A percentile compares a stretch with the other conserved stretches of the same genome.
These are phyloP conservation scores for Aspidiotus destructor DNA, from an alignment of 2,888 invertebrate species.

Conservation along the genomic window DNA sequence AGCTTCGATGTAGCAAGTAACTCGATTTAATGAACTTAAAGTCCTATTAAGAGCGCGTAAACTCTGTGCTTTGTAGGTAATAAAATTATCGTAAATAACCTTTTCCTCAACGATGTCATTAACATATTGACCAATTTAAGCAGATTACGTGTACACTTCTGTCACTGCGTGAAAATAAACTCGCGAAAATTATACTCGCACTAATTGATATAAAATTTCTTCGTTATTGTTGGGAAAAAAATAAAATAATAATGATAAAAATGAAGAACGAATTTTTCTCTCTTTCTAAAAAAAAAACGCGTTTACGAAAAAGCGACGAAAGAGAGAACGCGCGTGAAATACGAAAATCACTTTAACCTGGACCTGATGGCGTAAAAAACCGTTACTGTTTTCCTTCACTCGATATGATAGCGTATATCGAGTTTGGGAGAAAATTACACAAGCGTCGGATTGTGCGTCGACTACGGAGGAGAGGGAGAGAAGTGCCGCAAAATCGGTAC, in stretches of 20 bases:
- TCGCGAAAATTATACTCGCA: too few species aligned
- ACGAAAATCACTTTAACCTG: neutral
- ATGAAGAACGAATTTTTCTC: neutral
- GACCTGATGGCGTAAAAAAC: neutral
- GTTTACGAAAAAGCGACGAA: too few species aligned
- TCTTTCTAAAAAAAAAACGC: too few species aligned
- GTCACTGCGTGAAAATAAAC: too few species aligned
- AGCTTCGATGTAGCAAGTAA: too few species aligned
- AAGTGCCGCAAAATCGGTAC: too few species aligned
- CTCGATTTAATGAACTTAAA: too few species aligned
- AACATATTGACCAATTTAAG: neutral
- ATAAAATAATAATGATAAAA: neutral
- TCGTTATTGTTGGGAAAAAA: neutral
- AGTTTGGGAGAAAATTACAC: constrained; percentile 1
- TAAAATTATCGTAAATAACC: neutral
- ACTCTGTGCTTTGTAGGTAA: neutral
- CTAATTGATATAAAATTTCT: too few species aligned
- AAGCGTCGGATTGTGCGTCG: neutral
- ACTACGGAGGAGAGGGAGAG: too few species aligned
- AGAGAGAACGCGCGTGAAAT: neutral
- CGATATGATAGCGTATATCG: neutral
- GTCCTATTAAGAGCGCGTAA: too few species aligned
- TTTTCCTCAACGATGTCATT: neutral
- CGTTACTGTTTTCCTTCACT: neutral
- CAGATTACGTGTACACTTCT: too few species aligned